phyloP scores from a whole-genome alignment of 2,113 vertebrate species.

The Caretta caretta region DNA sequence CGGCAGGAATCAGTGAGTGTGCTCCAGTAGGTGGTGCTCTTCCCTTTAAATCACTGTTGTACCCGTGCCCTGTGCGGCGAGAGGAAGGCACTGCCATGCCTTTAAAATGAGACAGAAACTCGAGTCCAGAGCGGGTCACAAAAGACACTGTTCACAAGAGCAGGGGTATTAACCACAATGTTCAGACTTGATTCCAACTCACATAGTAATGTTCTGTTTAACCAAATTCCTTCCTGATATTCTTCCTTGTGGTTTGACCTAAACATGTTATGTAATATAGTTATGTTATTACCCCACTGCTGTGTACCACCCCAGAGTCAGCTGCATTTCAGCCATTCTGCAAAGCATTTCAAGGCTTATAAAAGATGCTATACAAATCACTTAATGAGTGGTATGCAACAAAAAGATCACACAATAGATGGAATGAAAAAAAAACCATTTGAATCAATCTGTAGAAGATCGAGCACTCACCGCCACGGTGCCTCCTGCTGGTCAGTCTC shows the following conservation, averaged over 20 bases:
- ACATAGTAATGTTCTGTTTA: rapidly evolving
- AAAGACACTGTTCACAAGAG: background rate
- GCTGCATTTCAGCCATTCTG: background rate
- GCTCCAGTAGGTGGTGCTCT: rapidly evolving
- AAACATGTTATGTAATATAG: background rate
- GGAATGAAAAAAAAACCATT: background rate
- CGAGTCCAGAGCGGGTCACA: background rate
- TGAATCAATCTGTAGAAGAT: background rate
- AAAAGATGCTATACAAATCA: background rate
- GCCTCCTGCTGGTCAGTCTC: too few relatives aligned
- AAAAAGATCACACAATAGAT: background rate
- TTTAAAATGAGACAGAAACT: background rate
- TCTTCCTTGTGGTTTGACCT: background rate
- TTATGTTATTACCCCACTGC: background rate
- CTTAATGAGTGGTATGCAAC: too few relatives aligned
- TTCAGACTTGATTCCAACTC: background rate
- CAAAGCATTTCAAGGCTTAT: background rate
- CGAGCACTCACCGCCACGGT: too few relatives aligned
- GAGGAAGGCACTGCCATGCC: background rate
- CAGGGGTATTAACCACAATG: rapidly evolving
- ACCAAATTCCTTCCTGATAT: background rate
- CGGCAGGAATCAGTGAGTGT: background rate
- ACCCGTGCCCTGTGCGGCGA: background rate
- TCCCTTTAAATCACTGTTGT: background rate
- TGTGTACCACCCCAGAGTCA: background rate